Percentiles rank a stretch among this genome's conserved stretches.
These are phyloP conservation scores for Apostichopus californicus DNA, from an alignment of 35 echinoderm and acorn worm genomes.

Conservation along the genomic window DNA sequence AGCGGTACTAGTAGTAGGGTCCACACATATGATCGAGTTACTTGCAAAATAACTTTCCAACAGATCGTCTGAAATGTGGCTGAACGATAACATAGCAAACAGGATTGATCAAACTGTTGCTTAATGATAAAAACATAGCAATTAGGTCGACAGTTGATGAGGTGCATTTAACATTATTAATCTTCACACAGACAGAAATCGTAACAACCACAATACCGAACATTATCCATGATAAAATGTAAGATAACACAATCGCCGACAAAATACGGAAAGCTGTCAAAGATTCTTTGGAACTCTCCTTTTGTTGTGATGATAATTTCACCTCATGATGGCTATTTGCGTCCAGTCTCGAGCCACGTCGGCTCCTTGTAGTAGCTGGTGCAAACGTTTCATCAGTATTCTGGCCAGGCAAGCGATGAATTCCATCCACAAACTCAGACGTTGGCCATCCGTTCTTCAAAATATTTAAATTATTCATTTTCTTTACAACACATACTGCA, in stretches of 20 bases:
- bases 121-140: slow-evolving; percentile 6
- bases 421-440: neutral
- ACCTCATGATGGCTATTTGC: neutral
- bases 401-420: neutral
- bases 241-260: slow-evolving; percentile 1
- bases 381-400: neutral
- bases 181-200: neutral
- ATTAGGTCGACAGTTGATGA: slow-evolving; percentile 7
- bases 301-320: neutral
- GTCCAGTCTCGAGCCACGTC: neutral
- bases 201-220: neutral
- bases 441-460: neutral
- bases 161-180: neutral
- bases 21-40: neutral
- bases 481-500: neutral
- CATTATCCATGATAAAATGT: slow-evolving; percentile 37
- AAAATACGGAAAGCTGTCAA: slow-evolving; percentile 19
- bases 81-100: slow-evolving; percentile 26
- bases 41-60: slow-evolving; percentile 11
- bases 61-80: neutral
- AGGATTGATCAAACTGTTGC: slow-evolving; percentile 20
- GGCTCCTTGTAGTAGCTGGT: neutral
- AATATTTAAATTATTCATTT: neutral
- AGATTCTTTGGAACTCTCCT: slow-evolving; percentile 14
- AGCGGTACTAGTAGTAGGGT: no score